Conservation (phyloP, 2,797 vertebrate genomes). For the Sarcophilus harrisii region DNA sequence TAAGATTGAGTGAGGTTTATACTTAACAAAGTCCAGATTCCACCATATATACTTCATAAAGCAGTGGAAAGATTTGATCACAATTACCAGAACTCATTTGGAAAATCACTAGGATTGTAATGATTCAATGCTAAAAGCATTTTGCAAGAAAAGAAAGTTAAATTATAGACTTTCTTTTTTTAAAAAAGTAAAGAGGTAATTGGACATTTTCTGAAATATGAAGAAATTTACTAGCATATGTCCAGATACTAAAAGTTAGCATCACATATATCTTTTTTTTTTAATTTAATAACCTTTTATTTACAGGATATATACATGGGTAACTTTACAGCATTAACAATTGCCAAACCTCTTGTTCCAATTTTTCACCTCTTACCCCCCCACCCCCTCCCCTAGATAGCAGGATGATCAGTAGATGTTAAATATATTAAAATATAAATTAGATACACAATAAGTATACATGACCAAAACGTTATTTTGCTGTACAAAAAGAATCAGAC, state of each 20-base stretch:
- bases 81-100: conserved; percentile 8
- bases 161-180: not conserved
- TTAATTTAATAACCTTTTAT: too few relatives aligned
- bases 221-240: not conserved
- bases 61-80: not conserved
- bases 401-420: too few relatives aligned
- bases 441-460: too few relatives aligned
- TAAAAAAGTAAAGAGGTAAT: not conserved
- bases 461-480: too few relatives aligned
- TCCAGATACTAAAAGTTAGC: not conserved
- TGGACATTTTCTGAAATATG: conserved; percentile 4
- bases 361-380: too few relatives aligned
- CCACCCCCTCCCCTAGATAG: too few relatives aligned
- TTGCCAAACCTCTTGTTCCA: too few relatives aligned
- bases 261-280: not conserved
- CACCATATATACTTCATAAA: not conserved
- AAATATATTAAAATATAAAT: too few relatives aligned
- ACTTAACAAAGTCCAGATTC: conserved; percentile 47
- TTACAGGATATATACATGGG: too few relatives aligned
- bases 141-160: conserved; percentile 9
- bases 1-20: conserved; percentile 16
- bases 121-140: conserved; percentile 16
- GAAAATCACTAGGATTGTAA: conserved; percentile 39
- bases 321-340: too few relatives aligned
- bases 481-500: too few relatives aligned